phyloP scores from a whole-genome alignment of 1,140 invertebrate species.

The Lucilia cuprina region DNA sequence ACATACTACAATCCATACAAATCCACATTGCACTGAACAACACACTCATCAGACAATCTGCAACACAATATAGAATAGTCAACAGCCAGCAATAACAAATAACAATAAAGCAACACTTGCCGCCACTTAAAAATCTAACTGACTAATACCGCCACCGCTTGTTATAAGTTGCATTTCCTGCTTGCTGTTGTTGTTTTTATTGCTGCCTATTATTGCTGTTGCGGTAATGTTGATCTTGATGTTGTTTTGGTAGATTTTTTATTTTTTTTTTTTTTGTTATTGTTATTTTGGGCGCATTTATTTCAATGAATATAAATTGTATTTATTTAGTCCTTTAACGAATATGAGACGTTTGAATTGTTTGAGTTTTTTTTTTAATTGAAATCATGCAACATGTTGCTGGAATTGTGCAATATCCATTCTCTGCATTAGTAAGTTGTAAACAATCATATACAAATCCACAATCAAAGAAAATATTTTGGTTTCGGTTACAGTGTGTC shows the following conservation, averaged over 20 bases:
- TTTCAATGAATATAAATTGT: constrained; percentile 8
- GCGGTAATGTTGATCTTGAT: neutral
- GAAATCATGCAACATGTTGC: neutral
- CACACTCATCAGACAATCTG: neutral
- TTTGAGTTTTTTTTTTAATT: neutral
- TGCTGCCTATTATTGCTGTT: neutral
- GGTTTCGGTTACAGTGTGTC: too few species aligned
- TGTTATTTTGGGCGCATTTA: neutral
- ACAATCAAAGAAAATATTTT: neutral
- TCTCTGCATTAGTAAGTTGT: neutral
- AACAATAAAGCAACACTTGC: constrained; percentile 34
- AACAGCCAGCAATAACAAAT: neutral
- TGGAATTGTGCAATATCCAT: neutral
- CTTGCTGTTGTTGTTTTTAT: neutral
- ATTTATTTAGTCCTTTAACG: neutral
- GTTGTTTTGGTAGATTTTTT: too few species aligned
- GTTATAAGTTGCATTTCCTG: constrained; percentile 14
- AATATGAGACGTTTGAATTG: neutral
- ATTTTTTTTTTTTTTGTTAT: neutral
- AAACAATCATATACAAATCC: neutral
- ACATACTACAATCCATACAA: neutral
- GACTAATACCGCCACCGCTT: constrained; percentile 9
- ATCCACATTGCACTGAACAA: neutral
- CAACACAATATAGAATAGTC: constrained; percentile 15
- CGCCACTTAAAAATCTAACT: constrained; percentile 25